Evolutionary conservation across 1,140 invertebrate genomes (phyloP).

Genomic region (Chelonus insularis): DNA sequence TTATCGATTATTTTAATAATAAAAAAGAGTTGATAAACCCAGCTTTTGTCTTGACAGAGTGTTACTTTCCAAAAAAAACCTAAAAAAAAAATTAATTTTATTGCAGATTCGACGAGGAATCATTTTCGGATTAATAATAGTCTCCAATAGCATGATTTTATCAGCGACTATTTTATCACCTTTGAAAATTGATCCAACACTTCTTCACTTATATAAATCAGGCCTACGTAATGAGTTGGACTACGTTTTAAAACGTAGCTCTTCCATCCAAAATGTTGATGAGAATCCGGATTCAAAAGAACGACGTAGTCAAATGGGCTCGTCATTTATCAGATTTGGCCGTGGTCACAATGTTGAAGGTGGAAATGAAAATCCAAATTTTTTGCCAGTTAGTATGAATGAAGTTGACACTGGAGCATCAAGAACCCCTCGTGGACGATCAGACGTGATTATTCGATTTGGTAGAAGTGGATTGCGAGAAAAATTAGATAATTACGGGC

Average conservation of each 20-base stretch:
- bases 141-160: slow-evolving; percentile 35
- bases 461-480: slow-evolving; percentile 33
- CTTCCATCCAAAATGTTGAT: slow-evolving; percentile 25
- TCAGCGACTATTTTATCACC: slow-evolving; percentile 37
- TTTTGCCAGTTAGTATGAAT: slow-evolving; percentile 27
- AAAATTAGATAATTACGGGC: slow-evolving; percentile 1
- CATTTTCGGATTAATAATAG: slow-evolving; percentile 38
- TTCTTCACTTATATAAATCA: slow-evolving; percentile 26
- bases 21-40: too few relatives aligned
- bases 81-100: too few relatives aligned
- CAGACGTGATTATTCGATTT: slow-evolving; percentile 54
- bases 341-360: slow-evolving; percentile 32
- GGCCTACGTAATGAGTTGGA: slow-evolving; percentile 39
- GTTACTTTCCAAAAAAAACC: too few relatives aligned
- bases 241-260: slow-evolving; percentile 42
- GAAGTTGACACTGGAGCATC: slow-evolving; percentile 28
- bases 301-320: slow-evolving; percentile 45
- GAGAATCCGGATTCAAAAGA: slow-evolving; percentile 47
- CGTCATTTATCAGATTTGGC: slow-evolving; percentile 52
- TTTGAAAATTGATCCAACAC: slow-evolving; percentile 31
- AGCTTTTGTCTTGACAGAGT: too few relatives aligned
- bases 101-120: slow-evolving; percentile 39
- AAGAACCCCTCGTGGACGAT: slow-evolving; percentile 30
- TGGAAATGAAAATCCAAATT: slow-evolving; percentile 26
- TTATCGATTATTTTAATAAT: too few relatives aligned